Evolutionary conservation across 1,140 invertebrate genomes (phyloP).

Genomic region (Diprion similis): DNA sequence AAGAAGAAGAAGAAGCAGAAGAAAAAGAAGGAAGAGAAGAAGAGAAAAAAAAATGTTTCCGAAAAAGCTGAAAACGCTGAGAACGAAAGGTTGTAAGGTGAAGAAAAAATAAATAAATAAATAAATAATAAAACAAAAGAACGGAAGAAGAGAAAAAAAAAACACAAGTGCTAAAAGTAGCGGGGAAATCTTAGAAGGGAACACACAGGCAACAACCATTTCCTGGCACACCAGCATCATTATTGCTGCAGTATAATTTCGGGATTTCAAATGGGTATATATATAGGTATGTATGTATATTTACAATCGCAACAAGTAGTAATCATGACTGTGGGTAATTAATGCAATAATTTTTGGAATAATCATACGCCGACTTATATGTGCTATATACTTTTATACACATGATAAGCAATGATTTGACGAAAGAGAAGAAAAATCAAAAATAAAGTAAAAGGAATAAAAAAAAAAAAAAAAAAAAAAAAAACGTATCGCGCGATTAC

Average conservation of each 20-base stretch:
- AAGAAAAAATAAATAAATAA: no score
- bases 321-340: no score
- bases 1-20: no score
- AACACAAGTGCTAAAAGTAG: constrained; percentile 15
- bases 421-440: no score
- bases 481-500: no score
- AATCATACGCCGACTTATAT: background rate
- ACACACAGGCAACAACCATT: constrained; percentile 52
- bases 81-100: constrained; percentile 35
- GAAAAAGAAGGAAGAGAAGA: no score
- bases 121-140: no score
- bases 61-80: background rate
- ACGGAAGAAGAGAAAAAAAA: constrained; percentile 32
- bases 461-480: no score
- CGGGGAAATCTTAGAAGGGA: constrained; percentile 12
- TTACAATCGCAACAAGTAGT: background rate
- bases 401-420: background rate
- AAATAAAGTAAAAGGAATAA: no score
- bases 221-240: constrained; percentile 40
- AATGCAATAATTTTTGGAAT: background rate
- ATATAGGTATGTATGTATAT: background rate
- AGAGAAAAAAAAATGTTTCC: no score
- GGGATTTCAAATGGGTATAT: no score
- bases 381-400: background rate
- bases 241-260: no score